phyloP scores from a whole-genome alignment of 1,140 invertebrate species.

The Hyles euphorbiae region DNA sequence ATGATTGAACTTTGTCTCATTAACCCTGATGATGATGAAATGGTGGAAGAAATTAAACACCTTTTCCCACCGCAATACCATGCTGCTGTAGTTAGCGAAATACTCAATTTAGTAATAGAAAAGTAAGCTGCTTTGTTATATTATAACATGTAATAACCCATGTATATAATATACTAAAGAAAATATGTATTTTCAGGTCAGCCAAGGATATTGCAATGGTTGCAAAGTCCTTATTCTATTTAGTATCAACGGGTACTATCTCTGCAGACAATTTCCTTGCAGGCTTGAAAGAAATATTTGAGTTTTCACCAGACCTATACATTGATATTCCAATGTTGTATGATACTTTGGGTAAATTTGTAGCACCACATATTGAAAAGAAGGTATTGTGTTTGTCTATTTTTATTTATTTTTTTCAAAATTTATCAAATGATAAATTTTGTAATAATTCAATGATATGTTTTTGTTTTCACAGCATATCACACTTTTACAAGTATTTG shows the following conservation, averaged over 20 bases:
- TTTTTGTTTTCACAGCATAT: constrained; percentile 45
- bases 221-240: constrained; percentile 38
- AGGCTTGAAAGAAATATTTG: constrained; percentile 52
- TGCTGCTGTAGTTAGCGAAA: constrained; percentile 51
- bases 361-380: constrained; percentile 57
- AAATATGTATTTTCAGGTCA: constrained; percentile 30
- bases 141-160: background rate
- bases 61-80: constrained; percentile 41
- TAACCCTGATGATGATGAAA: constrained; percentile 42
- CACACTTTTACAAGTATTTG: constrained; percentile 49
- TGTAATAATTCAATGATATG: too few species aligned
- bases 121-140: constrained; percentile 34
- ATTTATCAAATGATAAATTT: background rate
- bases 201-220: constrained; percentile 45
- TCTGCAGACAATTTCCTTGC: constrained; percentile 46
- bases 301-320: constrained; percentile 52
- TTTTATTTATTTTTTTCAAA: background rate
- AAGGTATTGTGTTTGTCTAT: constrained; percentile 36
- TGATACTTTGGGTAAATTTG: constrained; percentile 54
- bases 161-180: too few species aligned
- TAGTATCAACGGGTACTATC: constrained; percentile 45
- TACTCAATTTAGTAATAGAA: constrained; percentile 51
- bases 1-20: constrained; percentile 43
- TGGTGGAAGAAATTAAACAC: constrained; percentile 42
- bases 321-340: constrained; percentile 69